These are phyloP conservation scores for Sylvia atricapilla DNA, from an alignment of 2,113 vertebrate species.

Conservation along the genomic window DNA sequence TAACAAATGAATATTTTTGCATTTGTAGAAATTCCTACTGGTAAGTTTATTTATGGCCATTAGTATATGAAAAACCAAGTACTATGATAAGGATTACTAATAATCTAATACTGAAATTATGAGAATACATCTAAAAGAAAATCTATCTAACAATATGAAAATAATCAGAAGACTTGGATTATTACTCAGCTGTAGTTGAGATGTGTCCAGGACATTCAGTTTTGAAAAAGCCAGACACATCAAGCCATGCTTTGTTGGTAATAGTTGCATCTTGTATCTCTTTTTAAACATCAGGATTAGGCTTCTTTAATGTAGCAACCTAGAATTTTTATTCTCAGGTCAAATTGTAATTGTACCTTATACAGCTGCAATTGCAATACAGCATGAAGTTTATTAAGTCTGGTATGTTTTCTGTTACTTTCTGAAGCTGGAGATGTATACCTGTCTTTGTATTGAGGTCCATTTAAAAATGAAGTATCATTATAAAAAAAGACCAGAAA, in stretches of 20 bases:
- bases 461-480: background rate
- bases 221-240: background rate
- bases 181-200: background rate
- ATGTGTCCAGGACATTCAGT: background rate
- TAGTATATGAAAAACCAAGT: background rate
- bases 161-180: background rate
- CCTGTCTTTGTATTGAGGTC: background rate
- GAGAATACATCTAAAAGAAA: background rate
- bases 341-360: background rate
- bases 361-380: background rate
- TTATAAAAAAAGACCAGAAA: background rate
- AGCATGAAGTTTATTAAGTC: background rate
- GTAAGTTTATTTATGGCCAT: background rate
- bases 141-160: background rate
- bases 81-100: background rate
- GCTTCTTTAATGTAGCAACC: background rate
- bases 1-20: background rate
- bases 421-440: background rate
- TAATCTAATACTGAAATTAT: background rate
- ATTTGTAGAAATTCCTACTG: background rate
- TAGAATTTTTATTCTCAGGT: background rate
- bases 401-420: background rate
- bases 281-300: background rate
- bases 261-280: background rate
- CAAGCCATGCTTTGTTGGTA: background rate